Evolutionary conservation across 2,888 invertebrate genomes (phyloP), one percentile per base, ranked within the genome.

Genomic region (Deilephila elpenor): DNA sequence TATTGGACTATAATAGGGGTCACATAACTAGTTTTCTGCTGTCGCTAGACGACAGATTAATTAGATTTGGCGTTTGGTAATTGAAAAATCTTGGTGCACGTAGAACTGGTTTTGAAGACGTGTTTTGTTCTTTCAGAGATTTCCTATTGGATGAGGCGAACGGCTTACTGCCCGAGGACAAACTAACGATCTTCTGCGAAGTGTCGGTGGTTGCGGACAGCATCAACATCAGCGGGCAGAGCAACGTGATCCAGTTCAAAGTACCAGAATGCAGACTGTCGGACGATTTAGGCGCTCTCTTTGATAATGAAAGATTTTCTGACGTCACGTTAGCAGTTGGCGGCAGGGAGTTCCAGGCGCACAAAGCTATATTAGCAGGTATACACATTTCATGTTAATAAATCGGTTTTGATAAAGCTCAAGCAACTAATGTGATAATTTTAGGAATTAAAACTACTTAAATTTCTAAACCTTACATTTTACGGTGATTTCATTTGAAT

Each of bases 121-220:
- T 17, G 5, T 25, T 64, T 59, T 19, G 19, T 71, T 75, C 73
- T 74, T 67, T 76, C 93, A 94, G 99, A 94, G 99, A 99, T 95
- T 99, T 99, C 94, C 96, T 99, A 78, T 95, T 99, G 91, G 99
- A 99, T 92, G 99, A 99, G 95, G 98, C 98, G 76, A 99, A 99
- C 91, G 99, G 99, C 83, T 96, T 99, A 70, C 95, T 99, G 85
- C 99, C 99, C 25, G 99, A 99, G 92, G 99, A 99, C 93, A 99
- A 99, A 95, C 96, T 99, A 91, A 99, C 99, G 90, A 99, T 99
- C 96, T 99, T 99, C 95, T 99, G 99, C 95, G 99, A 99, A 96
- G 99, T 97, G 93, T 95, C 95, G 74, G 99, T 99, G 64, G 99
- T 99, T 71, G 99, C 99, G 75, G 99, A 99, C 95, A 99, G 99